Conservation (phyloP, 2,888 invertebrate species). For the Steinernema hermaphroditum region DNA sequence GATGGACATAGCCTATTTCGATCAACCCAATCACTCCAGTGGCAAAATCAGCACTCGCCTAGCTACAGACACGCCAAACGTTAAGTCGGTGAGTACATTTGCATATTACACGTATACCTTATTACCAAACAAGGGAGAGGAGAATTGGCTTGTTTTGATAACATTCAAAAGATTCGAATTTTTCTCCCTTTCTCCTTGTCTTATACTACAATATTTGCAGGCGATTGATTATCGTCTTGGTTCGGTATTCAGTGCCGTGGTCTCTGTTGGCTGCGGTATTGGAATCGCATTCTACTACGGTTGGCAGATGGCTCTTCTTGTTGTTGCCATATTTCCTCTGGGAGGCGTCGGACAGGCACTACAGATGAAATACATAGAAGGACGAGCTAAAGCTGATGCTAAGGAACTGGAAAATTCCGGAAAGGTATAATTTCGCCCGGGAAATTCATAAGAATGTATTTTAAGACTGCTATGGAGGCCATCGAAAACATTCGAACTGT, state of each 20-base stretch:
- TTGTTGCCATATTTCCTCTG: constrained; percentile 68
- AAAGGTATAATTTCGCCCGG: constrained; percentile 3
- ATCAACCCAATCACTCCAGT: constrained; percentile 67
- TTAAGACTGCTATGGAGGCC: constrained; percentile 67
- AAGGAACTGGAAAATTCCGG: constrained; percentile 70
- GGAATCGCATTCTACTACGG: constrained; percentile 69
- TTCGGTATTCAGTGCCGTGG: constrained; percentile 66
- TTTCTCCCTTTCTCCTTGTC: too few relatives aligned
- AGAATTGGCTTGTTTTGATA: too few relatives aligned
- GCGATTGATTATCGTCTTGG: constrained; percentile 69
- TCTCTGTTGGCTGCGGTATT: constrained; percentile 68
- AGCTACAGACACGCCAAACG: constrained; percentile 69
- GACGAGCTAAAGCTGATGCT: constrained; percentile 69
- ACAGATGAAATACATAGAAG: constrained; percentile 67
- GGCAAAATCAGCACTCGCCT: constrained; percentile 68
- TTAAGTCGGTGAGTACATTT: constrained; percentile 67
- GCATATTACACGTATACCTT: too few relatives aligned
- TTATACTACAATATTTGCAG: constrained; percentile 54
- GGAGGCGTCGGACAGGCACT: constrained; percentile 67
- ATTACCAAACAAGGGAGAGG: too few relatives aligned
- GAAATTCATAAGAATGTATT: neutral
- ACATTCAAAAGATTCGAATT: too few relatives aligned
- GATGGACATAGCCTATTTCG: constrained; percentile 69
- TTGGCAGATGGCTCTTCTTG: constrained; percentile 68
- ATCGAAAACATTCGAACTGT: constrained; percentile 69